Conservation (phyloP, 2,888 invertebrate genomes). For the Sphaerolaimus hirsutus region DNA sequence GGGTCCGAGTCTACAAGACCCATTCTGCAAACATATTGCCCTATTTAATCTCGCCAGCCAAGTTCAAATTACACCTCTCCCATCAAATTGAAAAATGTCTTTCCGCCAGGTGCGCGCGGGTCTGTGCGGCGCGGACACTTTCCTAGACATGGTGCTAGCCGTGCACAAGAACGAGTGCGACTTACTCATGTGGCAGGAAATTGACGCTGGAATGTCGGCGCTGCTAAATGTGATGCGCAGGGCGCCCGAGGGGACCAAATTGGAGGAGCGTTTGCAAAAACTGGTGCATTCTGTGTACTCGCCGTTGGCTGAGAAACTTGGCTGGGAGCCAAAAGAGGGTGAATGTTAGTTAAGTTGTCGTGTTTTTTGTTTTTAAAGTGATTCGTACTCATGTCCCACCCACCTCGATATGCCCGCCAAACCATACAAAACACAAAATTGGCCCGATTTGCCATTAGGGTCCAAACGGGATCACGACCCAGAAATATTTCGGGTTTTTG, state of each 20-base stretch:
- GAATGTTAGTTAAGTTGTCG: constrained; percentile 18
- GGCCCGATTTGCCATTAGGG: too few species aligned
- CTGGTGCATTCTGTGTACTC: constrained; percentile 21
- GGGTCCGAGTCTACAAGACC: too few species aligned
- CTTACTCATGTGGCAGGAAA: constrained; percentile 71
- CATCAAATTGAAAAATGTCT: not conserved
- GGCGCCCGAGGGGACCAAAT: constrained; percentile 30
- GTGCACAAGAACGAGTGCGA: constrained; percentile 53
- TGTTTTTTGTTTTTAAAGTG: constrained; percentile 2
- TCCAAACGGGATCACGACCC: too few species aligned
- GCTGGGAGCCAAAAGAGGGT: constrained; percentile 24
- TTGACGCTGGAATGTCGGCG: constrained; percentile 51
- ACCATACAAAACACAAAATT: too few species aligned
- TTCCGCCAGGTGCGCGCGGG: constrained; percentile 40
- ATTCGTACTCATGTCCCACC: too few species aligned
- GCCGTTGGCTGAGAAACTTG: constrained; percentile 21
- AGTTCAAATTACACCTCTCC: too few species aligned
- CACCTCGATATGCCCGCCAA: too few species aligned
- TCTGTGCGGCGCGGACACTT: constrained; percentile 46
- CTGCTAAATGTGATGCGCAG: constrained; percentile 51
- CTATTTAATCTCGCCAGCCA: too few species aligned
- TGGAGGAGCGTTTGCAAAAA: constrained; percentile 26
- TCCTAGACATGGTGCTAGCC: constrained; percentile 53
- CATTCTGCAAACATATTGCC: too few species aligned
- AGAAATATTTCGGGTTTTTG: too few species aligned